Base-by-base conservation (phyloP, 1,140 invertebrate genomes). In the Phymorhynchus buccinoides region DNA sequence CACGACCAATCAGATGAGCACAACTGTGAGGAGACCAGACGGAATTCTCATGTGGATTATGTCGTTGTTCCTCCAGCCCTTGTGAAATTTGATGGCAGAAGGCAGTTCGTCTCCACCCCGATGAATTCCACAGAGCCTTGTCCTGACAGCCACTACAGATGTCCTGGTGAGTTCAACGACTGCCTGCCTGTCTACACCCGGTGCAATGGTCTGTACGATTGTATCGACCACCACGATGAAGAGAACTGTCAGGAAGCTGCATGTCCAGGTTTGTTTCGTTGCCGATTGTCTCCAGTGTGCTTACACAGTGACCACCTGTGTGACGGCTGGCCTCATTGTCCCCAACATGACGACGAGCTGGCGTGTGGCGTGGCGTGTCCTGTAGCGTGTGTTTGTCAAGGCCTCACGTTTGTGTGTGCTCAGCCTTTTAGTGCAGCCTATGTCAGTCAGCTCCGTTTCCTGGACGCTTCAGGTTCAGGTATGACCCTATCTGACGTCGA, bases 361-460 rank as follows among this genome's bases (percentile, higher is more conserved):
- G 48, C 82, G 18, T 87, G 83, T 68, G 35, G 83, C 44, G 0
- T n/a, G n/a, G 35, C 22, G 0, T 80, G 79, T 37, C 79, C 79
- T 92, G 88, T 39, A 90, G 68, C 30, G 22, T 87, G 84, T 66
- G 22, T 56, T 3, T 87, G 81, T 75, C 35, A 41, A 62, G 81
- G 71, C 37, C 44, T 30, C 30, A 41, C 80, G 6, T 62, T 85
- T 42, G 32, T 35, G 3, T 85, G 84, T 44, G 4, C 48, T 4
- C 39, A 42, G 27, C 27, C 48, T 22, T 73, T 84, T 30, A 6
- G 9, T n/a, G 42, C 41, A 22, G 44, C 22, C 1, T 80, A 9
- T 18, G 12, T 52, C 48, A 9, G 12, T 14, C 48, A 52, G 48
- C 12, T 52, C 22, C 48, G n/a, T 18, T 52, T 52, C 22, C 22